Conservation (phyloP, 2,113 vertebrate genomes). For the Neolamprologus fasciatus region DNA sequence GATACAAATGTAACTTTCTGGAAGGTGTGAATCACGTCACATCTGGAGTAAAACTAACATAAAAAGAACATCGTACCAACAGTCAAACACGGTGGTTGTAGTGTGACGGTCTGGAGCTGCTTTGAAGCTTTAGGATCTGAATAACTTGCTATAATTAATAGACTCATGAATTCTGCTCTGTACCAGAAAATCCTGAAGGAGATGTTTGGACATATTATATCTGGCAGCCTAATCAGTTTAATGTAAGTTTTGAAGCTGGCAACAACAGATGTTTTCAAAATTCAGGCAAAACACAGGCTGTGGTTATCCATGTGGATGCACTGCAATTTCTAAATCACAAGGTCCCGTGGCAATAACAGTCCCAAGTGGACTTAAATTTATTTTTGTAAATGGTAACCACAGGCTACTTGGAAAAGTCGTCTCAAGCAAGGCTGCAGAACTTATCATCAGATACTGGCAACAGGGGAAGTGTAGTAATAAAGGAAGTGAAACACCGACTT, state of each 20-base stretch:
- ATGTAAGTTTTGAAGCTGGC: background rate
- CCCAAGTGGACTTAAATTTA: background rate
- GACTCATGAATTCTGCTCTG: background rate
- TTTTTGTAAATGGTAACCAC: background rate
- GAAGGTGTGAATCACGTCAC: background rate
- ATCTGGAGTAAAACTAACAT: background rate
- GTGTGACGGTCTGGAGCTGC: background rate
- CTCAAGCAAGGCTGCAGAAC: background rate
- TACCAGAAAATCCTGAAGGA: background rate
- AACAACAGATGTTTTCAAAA: background rate
- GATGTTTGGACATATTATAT: background rate
- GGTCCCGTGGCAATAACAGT: background rate
- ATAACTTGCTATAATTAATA: background rate
- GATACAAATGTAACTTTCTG: background rate
- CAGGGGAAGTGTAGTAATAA: background rate
- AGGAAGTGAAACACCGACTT: background rate
- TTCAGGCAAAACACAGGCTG: background rate
- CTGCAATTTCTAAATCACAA: background rate
- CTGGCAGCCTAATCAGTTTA: background rate
- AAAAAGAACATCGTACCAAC: background rate
- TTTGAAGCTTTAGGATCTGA: background rate
- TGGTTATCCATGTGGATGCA: background rate
- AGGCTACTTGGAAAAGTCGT: background rate
- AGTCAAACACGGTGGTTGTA: background rate
- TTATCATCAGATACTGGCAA: background rate